Percentiles rank a stretch among this genome's conserved stretches.
Conservation (phyloP, 2,797 vertebrate species). For the Dermochelys coriacea region DNA sequence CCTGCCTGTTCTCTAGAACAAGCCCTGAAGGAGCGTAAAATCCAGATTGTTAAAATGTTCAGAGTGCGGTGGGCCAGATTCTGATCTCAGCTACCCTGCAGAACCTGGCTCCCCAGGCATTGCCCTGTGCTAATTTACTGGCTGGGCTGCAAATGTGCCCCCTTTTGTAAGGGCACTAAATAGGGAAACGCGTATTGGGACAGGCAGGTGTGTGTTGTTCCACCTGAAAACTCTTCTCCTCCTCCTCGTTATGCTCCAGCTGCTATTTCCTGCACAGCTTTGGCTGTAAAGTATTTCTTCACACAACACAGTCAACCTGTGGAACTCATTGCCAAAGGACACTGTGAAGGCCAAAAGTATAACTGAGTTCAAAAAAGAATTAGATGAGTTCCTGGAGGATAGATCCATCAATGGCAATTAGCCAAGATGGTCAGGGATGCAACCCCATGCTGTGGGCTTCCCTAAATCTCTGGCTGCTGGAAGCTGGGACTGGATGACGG, state of each 20-base stretch:
- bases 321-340: too few species aligned
- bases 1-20: neutral
- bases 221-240: neutral
- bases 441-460: too few species aligned
- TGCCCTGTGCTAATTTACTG: neutral
- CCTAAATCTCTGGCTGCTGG: too few species aligned
- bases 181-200: neutral
- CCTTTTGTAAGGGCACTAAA: neutral
- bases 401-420: too few species aligned
- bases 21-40: neutral
- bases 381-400: too few species aligned
- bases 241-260: neutral
- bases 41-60: neutral
- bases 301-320: too few species aligned
- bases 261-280: neutral
- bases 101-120: neutral
- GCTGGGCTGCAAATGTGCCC: neutral
- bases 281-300: too few species aligned
- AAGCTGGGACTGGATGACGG: too few species aligned
- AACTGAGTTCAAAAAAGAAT: too few species aligned
- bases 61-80: neutral
- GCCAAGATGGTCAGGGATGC: too few species aligned
- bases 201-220: neutral
- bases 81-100: neutral
- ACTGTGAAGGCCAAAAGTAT: too few species aligned